Conservation (phyloP, 2,113 vertebrate genomes). For the Mesembrinibis cayennensis region DNA sequence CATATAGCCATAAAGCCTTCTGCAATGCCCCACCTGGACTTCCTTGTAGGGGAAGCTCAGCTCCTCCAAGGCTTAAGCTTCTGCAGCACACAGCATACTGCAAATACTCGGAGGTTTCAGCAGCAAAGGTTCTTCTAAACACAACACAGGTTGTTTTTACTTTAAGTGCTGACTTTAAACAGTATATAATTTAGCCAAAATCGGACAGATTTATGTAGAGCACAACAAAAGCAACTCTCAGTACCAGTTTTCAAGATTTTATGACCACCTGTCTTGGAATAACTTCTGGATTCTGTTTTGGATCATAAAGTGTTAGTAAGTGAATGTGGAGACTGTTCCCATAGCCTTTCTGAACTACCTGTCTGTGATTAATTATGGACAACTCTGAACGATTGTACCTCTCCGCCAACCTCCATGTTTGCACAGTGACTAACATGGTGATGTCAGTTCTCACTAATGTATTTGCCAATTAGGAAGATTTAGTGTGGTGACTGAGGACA, state of each 20-base stretch:
- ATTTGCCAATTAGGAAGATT: slow-evolving; percentile 68
- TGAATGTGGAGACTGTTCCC: slow-evolving; percentile 49
- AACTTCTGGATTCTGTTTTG: slow-evolving; percentile 58
- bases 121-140: slow-evolving; percentile 5
- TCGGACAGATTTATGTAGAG: slow-evolving; percentile 15
- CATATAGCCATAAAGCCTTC: not conserved
- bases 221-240: slow-evolving; percentile 43
- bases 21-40: not conserved
- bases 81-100: not conserved
- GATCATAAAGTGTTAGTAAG: slow-evolving; percentile 16
- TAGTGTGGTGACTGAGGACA: slow-evolving; percentile 56
- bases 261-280: not conserved
- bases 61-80: not conserved
- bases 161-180: slow-evolving; percentile 35
- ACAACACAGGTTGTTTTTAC: slow-evolving; percentile 1
- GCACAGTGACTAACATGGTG: slow-evolving; percentile 57
- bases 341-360: slow-evolving; percentile 20
- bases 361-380: slow-evolving; percentile 60
- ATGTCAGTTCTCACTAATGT: slow-evolving; percentile 58
- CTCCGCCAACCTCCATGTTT: slow-evolving; percentile 30
- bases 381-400: slow-evolving; percentile 7
- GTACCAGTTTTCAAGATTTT: slow-evolving; percentile 43
- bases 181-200: slow-evolving; percentile 39
- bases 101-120: not conserved
- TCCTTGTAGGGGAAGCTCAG: not conserved